Evolutionary conservation across 2,113 vertebrate genomes (phyloP).

Genomic region (Zingel zingel): DNA sequence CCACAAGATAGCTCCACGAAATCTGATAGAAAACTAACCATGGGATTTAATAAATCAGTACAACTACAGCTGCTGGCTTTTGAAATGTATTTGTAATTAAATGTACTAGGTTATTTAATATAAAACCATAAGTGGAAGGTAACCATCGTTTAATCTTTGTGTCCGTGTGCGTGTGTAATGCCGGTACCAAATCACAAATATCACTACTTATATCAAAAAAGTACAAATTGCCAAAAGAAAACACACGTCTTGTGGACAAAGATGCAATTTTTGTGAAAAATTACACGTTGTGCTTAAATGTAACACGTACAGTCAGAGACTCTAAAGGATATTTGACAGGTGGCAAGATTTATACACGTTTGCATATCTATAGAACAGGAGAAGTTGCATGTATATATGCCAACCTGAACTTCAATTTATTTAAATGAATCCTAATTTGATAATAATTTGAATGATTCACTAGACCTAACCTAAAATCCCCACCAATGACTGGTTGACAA

Average conservation of each 20-base stretch:
- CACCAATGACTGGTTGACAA: not conserved
- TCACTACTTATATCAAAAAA: no score
- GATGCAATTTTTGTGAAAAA: not conserved
- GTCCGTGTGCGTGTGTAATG: no score
- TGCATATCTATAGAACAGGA: not conserved
- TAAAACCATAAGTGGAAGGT: no score
- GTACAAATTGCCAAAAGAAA: no score
- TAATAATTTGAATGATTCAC: not conserved
- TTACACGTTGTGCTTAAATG: not conserved
- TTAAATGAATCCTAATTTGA: not conserved
- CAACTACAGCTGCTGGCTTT: no score
- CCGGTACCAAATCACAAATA: no score
- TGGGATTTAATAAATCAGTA: no score
- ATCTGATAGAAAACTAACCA: no score
- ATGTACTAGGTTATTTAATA: no score
- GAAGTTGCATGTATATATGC: not conserved
- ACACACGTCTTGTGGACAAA: not conserved
- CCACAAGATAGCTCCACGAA: no score
- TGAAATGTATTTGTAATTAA: no score
- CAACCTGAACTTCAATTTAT: not conserved
- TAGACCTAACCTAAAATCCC: not conserved
- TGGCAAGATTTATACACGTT: not conserved
- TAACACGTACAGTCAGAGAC: not conserved
- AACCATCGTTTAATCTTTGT: no score
- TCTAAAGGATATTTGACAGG: not conserved